A percentile compares a stretch with the other conserved stretches of the same genome.
phyloP scores from a whole-genome alignment of 2,797 vertebrate genomes.

The Ataeniobius toweri region DNA sequence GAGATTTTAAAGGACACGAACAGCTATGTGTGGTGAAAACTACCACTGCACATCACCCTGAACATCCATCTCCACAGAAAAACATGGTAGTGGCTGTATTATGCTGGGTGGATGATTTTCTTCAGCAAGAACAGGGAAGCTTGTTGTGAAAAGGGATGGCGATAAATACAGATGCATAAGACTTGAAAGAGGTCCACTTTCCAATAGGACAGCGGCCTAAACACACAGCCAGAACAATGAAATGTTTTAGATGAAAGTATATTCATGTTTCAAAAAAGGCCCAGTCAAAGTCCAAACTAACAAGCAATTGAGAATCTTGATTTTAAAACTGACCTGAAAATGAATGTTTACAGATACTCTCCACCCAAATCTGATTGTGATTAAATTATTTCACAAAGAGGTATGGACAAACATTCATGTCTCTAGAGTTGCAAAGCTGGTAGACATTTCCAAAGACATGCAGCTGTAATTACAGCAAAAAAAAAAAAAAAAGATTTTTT shows the following conservation, averaged over 20 bases:
- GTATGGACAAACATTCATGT: too few species aligned
- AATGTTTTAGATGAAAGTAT: too few species aligned
- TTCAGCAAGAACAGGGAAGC: not conserved
- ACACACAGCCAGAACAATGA: too few species aligned
- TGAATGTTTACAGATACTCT: too few species aligned
- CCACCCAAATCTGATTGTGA: too few species aligned
- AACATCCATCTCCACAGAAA: not conserved
- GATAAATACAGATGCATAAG: not conserved
- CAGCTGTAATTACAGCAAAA: not conserved
- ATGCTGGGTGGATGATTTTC: not conserved
- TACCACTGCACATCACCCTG: not conserved
- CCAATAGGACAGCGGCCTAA: too few species aligned
- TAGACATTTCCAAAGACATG: not conserved
- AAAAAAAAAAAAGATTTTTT: not conserved
- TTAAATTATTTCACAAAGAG: too few species aligned
- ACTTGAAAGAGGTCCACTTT: too few species aligned
- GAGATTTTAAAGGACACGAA: not conserved
- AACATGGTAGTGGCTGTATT: not conserved
- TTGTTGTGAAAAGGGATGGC: not conserved
- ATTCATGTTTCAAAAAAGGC: too few species aligned
- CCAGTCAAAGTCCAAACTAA: too few species aligned
- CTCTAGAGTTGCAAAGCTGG: not conserved
- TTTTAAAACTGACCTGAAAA: too few species aligned
- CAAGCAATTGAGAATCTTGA: too few species aligned
- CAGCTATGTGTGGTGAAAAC: not conserved